Percentiles rank a stretch among this genome's conserved stretches.
Evolutionary conservation across 2,888 invertebrate species (phyloP).

Genomic region (Tetanocera ferruginea): DNA sequence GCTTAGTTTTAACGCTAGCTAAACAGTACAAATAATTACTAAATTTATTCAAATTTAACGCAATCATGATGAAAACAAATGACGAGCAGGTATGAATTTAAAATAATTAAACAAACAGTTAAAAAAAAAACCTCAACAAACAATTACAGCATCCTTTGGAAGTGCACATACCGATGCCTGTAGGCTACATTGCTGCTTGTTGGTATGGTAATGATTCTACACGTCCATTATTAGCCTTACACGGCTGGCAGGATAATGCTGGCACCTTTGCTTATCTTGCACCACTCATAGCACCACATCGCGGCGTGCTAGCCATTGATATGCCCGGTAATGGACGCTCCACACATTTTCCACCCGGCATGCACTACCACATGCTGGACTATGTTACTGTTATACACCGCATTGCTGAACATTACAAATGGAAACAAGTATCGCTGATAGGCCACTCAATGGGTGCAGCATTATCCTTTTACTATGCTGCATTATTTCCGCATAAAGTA

Average conservation of each 20-base stretch:
- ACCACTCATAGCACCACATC: conserved; percentile 71
- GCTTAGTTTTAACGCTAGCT: too few species aligned
- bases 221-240: conserved; percentile 77
- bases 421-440: conserved; percentile 76
- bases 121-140: too few species aligned
- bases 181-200: conserved; percentile 78
- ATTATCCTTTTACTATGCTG: conserved; percentile 73
- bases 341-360: conserved; percentile 75
- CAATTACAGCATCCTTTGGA: conserved; percentile 70
- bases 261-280: conserved; percentile 78
- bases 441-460: conserved; percentile 78
- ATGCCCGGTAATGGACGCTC: conserved; percentile 79
- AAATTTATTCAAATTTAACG: too few species aligned
- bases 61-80: too few species aligned
- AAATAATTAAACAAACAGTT: too few species aligned
- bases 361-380: conserved; percentile 59
- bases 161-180: conserved; percentile 75
- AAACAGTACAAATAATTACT: too few species aligned
- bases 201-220: conserved; percentile 76
- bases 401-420: conserved; percentile 74
- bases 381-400: conserved; percentile 70
- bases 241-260: conserved; percentile 84
- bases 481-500: conserved; percentile 69
- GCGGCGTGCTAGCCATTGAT: conserved; percentile 74
- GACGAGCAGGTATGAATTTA: too few species aligned